These are phyloP conservation scores for Chelonia mydas DNA, from an alignment of 2,797 vertebrate species.

Conservation along the genomic window DNA sequence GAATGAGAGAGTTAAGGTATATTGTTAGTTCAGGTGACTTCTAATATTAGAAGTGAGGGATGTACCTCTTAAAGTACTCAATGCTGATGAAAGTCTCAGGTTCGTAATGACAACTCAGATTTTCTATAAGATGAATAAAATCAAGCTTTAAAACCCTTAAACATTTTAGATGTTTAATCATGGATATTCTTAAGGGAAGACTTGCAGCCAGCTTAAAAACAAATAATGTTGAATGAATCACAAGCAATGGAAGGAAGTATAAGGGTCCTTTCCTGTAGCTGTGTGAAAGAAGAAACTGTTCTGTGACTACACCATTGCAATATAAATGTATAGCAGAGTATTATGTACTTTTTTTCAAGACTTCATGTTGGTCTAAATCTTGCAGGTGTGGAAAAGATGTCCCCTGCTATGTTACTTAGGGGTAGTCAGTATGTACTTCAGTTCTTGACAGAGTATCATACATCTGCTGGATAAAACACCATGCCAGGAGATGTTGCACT, in stretches of 20 bases:
- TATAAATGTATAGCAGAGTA: background rate
- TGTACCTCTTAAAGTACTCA: background rate
- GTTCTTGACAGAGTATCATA: background rate
- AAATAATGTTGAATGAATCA: background rate
- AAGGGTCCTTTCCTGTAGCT: background rate
- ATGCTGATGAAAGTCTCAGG: background rate
- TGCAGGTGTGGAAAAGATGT: background rate
- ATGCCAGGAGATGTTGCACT: background rate
- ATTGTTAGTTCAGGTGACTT: background rate
- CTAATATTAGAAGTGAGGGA: background rate
- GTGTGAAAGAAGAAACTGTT: background rate
- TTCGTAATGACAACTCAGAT: too few species aligned
- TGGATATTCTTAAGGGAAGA: too few species aligned
- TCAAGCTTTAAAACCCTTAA: too few species aligned
- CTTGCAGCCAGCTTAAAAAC: background rate
- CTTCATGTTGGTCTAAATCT: background rate
- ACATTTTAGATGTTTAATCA: too few species aligned
- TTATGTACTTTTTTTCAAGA: background rate
- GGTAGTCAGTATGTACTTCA: background rate
- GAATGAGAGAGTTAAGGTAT: background rate
- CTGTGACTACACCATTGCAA: background rate
- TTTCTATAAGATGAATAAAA: background rate
- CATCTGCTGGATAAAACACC: background rate
- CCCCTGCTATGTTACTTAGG: background rate
- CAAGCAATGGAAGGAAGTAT: background rate